Conservation (phyloP, 2,888 invertebrate species). For the Ectropis crepuscularia region DNA sequence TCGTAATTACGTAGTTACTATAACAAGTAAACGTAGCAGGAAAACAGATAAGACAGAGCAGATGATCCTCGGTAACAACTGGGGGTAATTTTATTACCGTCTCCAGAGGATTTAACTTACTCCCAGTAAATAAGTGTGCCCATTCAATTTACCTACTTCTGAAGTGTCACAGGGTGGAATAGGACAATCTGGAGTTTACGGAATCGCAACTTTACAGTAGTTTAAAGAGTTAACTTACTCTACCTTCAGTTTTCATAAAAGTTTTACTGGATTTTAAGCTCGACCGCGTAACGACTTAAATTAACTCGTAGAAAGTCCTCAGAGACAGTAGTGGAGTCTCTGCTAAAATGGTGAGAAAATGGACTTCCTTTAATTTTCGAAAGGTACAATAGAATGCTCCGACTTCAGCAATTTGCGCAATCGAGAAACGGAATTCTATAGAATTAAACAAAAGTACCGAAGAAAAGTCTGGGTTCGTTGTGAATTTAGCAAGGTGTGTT, state of each 20-base stretch:
- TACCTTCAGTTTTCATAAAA: slow-evolving; percentile 49
- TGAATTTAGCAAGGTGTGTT: slow-evolving; percentile 53
- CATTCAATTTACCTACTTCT: slow-evolving; percentile 31
- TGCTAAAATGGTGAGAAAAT: slow-evolving; percentile 61
- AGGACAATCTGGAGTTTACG: slow-evolving; percentile 34
- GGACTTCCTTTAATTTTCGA: slow-evolving; percentile 66
- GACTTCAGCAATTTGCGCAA: slow-evolving; percentile 65
- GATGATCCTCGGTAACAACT: slow-evolving; percentile 14
- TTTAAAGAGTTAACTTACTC: slow-evolving; percentile 33
- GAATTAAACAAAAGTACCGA: slow-evolving; percentile 60
- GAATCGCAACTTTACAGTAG: slow-evolving; percentile 38
- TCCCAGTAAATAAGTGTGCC: slow-evolving; percentile 28
- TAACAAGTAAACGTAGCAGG: slow-evolving; percentile 14
- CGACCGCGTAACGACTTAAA: slow-evolving; percentile 53
- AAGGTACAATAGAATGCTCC: slow-evolving; percentile 58
- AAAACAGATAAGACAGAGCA: slow-evolving; percentile 17
- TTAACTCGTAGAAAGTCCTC: slow-evolving; percentile 50
- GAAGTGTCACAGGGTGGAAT: slow-evolving; percentile 23
- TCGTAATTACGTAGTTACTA: background rate
- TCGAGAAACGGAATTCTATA: slow-evolving; percentile 57
- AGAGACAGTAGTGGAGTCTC: slow-evolving; percentile 44
- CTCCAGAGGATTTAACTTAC: slow-evolving; percentile 26
- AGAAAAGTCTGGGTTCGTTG: slow-evolving; percentile 45
- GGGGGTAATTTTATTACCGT: slow-evolving; percentile 16
- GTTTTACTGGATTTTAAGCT: slow-evolving; percentile 45